Conservation (phyloP, 2,888 invertebrate genomes). For the Lycophotia porphyrea region DNA sequence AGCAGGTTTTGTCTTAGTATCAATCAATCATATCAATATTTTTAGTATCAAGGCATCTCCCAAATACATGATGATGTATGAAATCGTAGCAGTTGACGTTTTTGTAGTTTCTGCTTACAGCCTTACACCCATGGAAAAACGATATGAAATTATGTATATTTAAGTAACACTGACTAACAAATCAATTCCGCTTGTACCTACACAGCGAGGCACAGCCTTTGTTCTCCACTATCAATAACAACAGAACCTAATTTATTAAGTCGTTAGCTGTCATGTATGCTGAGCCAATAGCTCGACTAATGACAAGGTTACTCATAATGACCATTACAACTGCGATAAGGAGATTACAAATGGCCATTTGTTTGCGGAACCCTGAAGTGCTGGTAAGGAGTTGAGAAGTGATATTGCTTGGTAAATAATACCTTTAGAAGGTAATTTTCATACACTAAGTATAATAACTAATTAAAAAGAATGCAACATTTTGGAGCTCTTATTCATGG, state of each 20-base stretch:
- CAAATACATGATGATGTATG: neutral
- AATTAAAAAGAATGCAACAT: too few relatives aligned
- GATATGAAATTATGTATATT: neutral
- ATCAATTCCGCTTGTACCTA: neutral
- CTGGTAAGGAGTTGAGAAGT: neutral
- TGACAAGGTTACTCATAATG: slow-evolving; percentile 16
- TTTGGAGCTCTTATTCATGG: too few relatives aligned
- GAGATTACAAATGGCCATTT: slow-evolving; percentile 10
- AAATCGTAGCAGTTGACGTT: neutral
- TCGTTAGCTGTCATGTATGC: slow-evolving; percentile 44
- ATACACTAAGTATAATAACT: neutral
- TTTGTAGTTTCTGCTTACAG: neutral
- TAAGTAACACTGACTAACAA: neutral
- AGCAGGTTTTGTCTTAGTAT: neutral
- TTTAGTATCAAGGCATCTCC: neutral
- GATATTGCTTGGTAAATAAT: neutral
- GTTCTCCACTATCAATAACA: neutral
- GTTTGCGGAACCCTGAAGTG: neutral
- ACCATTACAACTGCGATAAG: slow-evolving; percentile 22
- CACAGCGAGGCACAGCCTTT: neutral
- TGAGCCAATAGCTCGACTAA: slow-evolving; percentile 34
- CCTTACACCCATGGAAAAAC: neutral
- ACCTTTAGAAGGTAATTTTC: neutral
- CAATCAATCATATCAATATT: too few relatives aligned
- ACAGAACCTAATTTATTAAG: slow-evolving; percentile 22